A percentile compares a stretch with the other conserved stretches of the same genome.
Evolutionary conservation across 2,888 invertebrate species (phyloP).

Genomic region (Ypsolopha sequella): DNA sequence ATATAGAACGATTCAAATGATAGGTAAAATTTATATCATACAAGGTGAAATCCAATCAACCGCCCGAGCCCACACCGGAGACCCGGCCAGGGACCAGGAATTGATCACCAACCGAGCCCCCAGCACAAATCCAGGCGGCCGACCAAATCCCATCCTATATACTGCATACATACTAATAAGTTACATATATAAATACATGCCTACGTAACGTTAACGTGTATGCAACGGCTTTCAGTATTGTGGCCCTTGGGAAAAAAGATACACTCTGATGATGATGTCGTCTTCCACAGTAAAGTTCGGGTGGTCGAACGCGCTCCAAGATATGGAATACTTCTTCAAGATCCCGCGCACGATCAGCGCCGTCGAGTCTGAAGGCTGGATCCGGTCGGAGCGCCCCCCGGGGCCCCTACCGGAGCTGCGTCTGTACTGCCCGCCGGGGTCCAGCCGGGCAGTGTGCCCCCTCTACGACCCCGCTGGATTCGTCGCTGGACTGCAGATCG

Average conservation of each 20-base stretch:
- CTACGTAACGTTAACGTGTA: no score
- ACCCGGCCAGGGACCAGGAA: no score
- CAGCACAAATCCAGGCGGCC: no score
- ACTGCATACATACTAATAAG: no score
- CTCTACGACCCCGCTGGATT: constrained; percentile 53
- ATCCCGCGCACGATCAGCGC: constrained; percentile 49
- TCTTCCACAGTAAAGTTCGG: constrained; percentile 49
- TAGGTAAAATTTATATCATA: no score
- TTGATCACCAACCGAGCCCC: no score
- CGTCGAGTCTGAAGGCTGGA: constrained; percentile 45
- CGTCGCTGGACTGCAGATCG: constrained; percentile 53
- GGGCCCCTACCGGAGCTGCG: constrained; percentile 45
- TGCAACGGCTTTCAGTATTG: no score
- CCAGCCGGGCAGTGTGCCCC: constrained; percentile 37
- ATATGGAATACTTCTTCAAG: constrained; percentile 55
- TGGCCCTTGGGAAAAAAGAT: neutral
- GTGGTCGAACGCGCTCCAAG: constrained; percentile 52
- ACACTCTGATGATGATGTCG: neutral
- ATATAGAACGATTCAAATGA: no score
- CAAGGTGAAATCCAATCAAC: no score
- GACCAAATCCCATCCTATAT: no score
- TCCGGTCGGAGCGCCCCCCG: constrained; percentile 38
- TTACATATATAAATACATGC: no score
- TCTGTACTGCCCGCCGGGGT: constrained; percentile 47
- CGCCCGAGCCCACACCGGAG: no score